Evolutionary conservation across 1,140 invertebrate genomes (phyloP), one percentile per base, ranked within the genome.

Genomic region (Drosophila bocki): DNA sequence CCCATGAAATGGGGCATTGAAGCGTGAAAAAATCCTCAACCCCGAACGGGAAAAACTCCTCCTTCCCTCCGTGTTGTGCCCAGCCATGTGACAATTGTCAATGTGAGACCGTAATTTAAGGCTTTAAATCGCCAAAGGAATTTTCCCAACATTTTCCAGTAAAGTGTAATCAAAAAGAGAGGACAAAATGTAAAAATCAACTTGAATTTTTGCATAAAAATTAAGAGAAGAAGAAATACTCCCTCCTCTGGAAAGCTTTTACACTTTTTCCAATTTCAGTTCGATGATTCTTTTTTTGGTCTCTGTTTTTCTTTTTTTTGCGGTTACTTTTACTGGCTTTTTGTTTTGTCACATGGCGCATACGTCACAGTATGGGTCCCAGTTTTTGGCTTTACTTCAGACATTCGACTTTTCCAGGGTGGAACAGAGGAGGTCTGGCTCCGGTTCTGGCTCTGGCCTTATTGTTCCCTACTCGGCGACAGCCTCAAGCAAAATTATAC

Each of bases 401-500:
- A 58, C 70, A 60, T 62, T 78, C 60, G 58, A 58, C 67, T 80
- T 62, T 53, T 78, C 56, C 45, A 35, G 33, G 33, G 47, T 47
- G 50, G 35, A 12, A 32, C 26, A 29, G 8, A 26, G 9, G 9
- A 13, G 47, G 29, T 26, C 48, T n/a, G 48, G 15, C 19, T 50
- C 48, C 2, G 48, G 48, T 3, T 50, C 48, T 22, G 48, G 26
- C 26, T 32, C 12, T 51, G 48, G 59, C 59, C 70, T 65, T 79
- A 85, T 90, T 85, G 85, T 88, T 90, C 81, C 75, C 78, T 72
- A 70, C 80, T 83, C 80, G 72, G 80, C 84, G 82, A 82, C 84
- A 80, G 85, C 82, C 78, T 82, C 78, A 90, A 90, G 86, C 86
- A 79, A 91, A 90, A 90, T 90, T 90, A 90, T 90, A 90, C 85